Percentiles rank a stretch among this genome's conserved stretches.
Evolutionary conservation across 2,888 invertebrate genomes (phyloP).

Genomic region (Callyntrura sp.): DNA sequence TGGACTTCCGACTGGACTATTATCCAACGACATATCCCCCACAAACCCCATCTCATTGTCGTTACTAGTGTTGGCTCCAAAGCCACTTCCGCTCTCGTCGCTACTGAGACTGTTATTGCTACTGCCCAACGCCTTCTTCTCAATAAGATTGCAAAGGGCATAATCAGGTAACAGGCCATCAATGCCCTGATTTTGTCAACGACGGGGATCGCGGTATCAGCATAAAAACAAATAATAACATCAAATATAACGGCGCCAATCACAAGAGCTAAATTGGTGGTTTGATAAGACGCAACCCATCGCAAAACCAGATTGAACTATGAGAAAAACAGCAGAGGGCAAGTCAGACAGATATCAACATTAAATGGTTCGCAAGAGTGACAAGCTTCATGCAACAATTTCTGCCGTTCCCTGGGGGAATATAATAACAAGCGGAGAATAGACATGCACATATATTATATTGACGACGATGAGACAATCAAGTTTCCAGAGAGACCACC

Average conservation of each 20-base stretch:
- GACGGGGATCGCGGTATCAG: neutral
- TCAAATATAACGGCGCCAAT: constrained; percentile 2
- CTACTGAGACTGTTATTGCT: constrained; percentile 42
- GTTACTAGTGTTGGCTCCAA: neutral
- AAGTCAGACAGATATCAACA: too few relatives aligned
- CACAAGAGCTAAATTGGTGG: too few relatives aligned
- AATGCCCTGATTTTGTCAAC: constrained; percentile 86
- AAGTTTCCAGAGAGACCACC: too few relatives aligned
- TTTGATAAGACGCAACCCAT: neutral
- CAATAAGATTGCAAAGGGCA: constrained; percentile 86
- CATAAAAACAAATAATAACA: constrained; percentile 33
- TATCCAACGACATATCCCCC: neutral
- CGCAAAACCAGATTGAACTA: neutral
- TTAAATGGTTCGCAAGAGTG: neutral
- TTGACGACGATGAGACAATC: too few relatives aligned
- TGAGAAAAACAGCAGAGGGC: too few relatives aligned
- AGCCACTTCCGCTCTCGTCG: neutral
- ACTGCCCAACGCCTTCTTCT: constrained; percentile 84
- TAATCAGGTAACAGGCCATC: constrained; percentile 90
- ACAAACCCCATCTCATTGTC: neutral
- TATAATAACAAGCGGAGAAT: neutral
- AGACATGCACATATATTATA: neutral
- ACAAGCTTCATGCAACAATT: too few relatives aligned
- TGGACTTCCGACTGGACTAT: neutral
- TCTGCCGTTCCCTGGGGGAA: too few relatives aligned